These are phyloP conservation scores for Alosa sapidissima DNA, from an alignment of 2,797 vertebrate species.

Conservation along the genomic window DNA sequence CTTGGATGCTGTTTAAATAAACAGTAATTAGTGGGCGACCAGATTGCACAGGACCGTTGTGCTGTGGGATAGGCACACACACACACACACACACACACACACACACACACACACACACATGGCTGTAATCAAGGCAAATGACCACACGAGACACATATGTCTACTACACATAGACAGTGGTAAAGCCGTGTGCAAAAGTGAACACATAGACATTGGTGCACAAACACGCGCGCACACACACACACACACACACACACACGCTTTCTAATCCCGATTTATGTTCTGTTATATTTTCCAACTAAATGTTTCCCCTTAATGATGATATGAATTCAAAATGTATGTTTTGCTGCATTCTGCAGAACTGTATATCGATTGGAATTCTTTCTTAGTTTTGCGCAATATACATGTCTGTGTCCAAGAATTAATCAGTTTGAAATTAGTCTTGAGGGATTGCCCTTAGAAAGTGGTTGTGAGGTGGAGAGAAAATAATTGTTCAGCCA, in stretches of 20 bases:
- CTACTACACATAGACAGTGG: not conserved
- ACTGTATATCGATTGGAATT: not conserved
- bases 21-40: conserved; percentile 68
- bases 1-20: conserved; percentile 67
- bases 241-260: conserved; percentile 6
- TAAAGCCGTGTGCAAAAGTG: not conserved
- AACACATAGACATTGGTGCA: not conserved
- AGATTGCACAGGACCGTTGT: conserved; percentile 59
- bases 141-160: not conserved
- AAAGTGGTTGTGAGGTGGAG: not conserved
- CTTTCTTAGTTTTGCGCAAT: not conserved
- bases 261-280: not conserved
- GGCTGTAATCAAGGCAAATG: not conserved
- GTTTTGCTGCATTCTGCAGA: not conserved
- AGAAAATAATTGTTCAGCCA: not conserved
- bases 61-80: conserved; percentile 52
- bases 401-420: not conserved
- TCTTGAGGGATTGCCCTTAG: not conserved
- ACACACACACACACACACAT: conserved; percentile 34
- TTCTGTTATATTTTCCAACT: too few species aligned
- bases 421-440: not conserved
- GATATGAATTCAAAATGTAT: not conserved
- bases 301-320: not conserved
- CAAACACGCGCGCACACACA: conserved; percentile 5
- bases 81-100: conserved; percentile 48